phyloP scores from a whole-genome alignment of 2,113 vertebrate genomes.

The Crotophaga sulcirostris region DNA sequence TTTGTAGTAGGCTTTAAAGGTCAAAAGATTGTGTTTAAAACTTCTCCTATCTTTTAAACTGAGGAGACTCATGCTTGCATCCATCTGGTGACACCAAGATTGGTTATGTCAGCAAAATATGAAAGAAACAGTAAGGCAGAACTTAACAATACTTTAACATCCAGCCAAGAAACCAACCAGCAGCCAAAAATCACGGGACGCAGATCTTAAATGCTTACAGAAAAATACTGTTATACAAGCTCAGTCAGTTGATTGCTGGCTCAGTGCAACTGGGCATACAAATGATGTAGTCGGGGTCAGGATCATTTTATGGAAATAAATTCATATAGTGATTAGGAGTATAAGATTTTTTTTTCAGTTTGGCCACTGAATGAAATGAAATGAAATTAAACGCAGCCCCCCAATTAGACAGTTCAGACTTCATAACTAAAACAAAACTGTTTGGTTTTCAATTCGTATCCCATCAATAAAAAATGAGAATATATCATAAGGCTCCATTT shows the following conservation, averaged over 20 bases:
- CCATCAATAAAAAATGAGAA: background rate
- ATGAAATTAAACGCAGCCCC: background rate
- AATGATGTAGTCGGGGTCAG: background rate
- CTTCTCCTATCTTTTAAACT: background rate
- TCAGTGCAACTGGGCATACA: background rate
- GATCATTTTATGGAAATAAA: background rate
- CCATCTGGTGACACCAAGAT: background rate
- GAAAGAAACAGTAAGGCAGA: slow-evolving; percentile 7
- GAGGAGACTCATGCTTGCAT: background rate
- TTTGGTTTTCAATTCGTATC: background rate
- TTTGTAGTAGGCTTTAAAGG: slow-evolving; percentile 46
- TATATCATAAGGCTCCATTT: background rate
- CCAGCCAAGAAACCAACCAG: background rate
- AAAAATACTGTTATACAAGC: background rate
- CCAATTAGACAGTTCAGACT: background rate
- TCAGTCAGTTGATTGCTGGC: background rate
- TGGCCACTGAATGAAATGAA: background rate
- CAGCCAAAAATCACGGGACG: background rate
- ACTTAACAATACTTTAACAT: background rate
- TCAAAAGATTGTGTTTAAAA: slow-evolving; percentile 12
- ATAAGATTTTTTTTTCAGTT: background rate
- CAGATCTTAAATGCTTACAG: background rate
- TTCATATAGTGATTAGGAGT: background rate
- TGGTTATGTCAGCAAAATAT: slow-evolving; percentile 34
- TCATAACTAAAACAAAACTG: background rate